These are phyloP conservation scores for Macrochelys suwanniensis DNA, from an alignment of 2,797 vertebrate genomes.

Conservation along the genomic window DNA sequence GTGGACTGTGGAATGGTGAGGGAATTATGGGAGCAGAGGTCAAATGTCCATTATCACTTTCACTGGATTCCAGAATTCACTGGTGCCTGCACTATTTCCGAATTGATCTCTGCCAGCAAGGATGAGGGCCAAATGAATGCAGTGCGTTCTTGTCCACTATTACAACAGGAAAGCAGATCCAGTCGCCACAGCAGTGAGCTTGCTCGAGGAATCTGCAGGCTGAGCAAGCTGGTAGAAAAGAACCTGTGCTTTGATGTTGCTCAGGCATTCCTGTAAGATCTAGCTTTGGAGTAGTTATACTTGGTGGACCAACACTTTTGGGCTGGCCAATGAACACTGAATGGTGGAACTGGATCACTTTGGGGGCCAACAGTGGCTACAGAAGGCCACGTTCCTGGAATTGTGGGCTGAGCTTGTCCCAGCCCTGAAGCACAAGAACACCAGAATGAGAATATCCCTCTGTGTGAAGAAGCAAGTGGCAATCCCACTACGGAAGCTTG, in stretches of 20 bases:
- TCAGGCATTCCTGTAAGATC: neutral
- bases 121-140: neutral
- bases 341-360: neutral
- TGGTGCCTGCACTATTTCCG: neutral
- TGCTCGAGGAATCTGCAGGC: fast-evolving
- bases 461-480: fast-evolving
- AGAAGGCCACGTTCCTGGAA: neutral
- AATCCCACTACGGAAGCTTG: fast-evolving
- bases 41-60: neutral
- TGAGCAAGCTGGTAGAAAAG: neutral
- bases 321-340: neutral
- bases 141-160: neutral
- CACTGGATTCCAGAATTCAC: neutral
- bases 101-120: neutral
- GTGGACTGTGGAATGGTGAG: neutral
- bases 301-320: neutral
- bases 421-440: neutral
- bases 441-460: fast-evolving
- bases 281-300: neutral
- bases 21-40: neutral
- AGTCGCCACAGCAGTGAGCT: neutral
- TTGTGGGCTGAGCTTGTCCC: fast-evolving
- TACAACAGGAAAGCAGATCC: neutral
- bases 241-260: fast-evolving
- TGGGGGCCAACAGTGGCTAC: neutral